Evolutionary conservation across 2,888 invertebrate species (phyloP).

Genomic region (Dichetophora obliterata): DNA sequence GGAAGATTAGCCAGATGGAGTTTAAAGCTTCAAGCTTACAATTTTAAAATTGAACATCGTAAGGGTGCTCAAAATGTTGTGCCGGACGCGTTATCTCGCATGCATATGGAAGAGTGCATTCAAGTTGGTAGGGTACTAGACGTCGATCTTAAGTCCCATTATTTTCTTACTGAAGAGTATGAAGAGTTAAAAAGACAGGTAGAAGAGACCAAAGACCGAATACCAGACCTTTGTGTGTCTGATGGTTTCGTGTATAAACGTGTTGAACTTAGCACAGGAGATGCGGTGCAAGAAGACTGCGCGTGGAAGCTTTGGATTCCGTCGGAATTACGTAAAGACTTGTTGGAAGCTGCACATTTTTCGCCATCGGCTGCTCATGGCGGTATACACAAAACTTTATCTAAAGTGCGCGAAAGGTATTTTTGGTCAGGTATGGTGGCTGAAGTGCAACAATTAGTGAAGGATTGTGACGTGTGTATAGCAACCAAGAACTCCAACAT

Average conservation of each 20-base stretch:
- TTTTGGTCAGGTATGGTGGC: constrained; percentile 32
- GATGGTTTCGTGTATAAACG: constrained; percentile 32
- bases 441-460: background rate
- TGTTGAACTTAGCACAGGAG: background rate
- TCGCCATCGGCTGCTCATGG: background rate
- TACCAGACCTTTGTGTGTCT: constrained; percentile 10
- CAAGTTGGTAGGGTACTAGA: background rate
- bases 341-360: constrained; percentile 16
- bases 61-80: constrained; percentile 36
- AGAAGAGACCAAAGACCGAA: background rate
- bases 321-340: background rate
- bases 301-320: constrained; percentile 42
- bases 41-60: constrained; percentile 30
- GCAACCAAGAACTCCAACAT: background rate
- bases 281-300: background rate
- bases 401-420: background rate
- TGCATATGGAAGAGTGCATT: background rate
- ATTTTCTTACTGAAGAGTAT: constrained; percentile 6
- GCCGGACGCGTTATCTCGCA: constrained; percentile 53
- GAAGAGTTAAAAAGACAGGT: background rate
- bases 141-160: background rate
- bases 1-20: constrained; percentile 53
- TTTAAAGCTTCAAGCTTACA: constrained; percentile 32
- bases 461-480: background rate
- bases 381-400: constrained; percentile 22